Evolutionary conservation across 2,888 invertebrate species (phyloP), one percentile per base, ranked within the genome.

Genomic region (Lacanobia oleracea): DNA sequence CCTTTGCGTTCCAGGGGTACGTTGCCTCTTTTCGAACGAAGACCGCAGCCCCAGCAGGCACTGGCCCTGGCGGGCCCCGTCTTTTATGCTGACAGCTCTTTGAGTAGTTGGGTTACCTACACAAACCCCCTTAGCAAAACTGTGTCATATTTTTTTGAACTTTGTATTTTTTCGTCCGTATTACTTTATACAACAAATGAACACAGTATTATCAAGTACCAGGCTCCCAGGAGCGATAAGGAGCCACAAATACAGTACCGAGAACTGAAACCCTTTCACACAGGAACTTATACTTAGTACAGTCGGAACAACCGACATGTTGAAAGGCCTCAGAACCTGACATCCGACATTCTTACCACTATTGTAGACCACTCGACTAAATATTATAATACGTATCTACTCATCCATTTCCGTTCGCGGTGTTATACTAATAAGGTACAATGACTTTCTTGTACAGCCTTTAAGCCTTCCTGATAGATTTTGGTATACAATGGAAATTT

Each of bases 331-430:
- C 33, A 27, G n/a, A 86, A 81, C 66, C 21, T 66, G 68, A 68
- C 62, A 63, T 63, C 91, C 88, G 89, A 90, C 91, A 91, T 87
- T 89, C 88, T 91, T 92, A 89, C 81, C 90, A 88, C 89, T 79
- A 91, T 92, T 91, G 89, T 93, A 90, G 81, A 77, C 76, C 82
- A 88, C 84, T 86, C 85, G 82, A 88, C 85, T 87, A 85, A 88
- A 89, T 87, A 89, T 81, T 77, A 86, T 87, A 85, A 86, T 86
- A 84, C 88, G 84, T 27, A 27, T n/a, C n/a, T 86, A 82, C 87
- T 86, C 84, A 87, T 82, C 87, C 88, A 91, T 91, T 94, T 94
- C 94, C 94, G 93, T 90, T 93, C 90, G 81, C 91, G 77, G 80
- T 81, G 83, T 83, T 85, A 87, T 88, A 90, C 91, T 93, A 94